Conservation (phyloP, 1,140 invertebrate species). For the Cydia splendana region DNA sequence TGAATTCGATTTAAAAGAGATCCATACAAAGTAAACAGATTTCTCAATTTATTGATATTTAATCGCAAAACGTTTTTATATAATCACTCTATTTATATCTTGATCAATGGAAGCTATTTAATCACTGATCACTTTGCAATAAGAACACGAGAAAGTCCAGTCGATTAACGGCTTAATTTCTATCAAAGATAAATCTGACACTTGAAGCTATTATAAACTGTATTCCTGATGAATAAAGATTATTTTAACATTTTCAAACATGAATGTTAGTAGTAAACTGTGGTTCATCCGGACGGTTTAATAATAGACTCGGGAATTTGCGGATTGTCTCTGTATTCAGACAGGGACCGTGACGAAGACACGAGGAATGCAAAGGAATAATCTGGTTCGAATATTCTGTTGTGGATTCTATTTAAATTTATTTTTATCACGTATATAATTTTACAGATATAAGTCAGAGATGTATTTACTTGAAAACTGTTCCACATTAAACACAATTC, state of each 20-base stretch:
- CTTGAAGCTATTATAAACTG: background rate
- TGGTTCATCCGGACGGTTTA: background rate
- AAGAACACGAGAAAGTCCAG: background rate
- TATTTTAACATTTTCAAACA: background rate
- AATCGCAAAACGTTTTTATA: background rate
- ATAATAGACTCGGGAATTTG: background rate
- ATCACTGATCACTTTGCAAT: background rate
- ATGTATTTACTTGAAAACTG: too few relatives aligned
- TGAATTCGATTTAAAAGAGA: background rate
- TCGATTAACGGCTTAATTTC: background rate
- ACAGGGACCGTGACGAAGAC: background rate
- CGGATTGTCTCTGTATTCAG: background rate
- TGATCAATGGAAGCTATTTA: background rate
- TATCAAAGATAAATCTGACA: background rate
- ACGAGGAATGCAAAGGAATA: background rate
- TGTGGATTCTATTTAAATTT: background rate
- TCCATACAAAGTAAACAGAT: background rate
- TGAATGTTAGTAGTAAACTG: background rate
- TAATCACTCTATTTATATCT: background rate
- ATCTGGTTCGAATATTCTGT: background rate
- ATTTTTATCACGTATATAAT: background rate
- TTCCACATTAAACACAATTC: too few relatives aligned
- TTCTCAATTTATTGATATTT: background rate
- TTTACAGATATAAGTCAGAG: too few relatives aligned
- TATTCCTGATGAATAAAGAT: background rate